These are phyloP conservation scores for Zeuzera pyrina DNA, from an alignment of 2,888 invertebrate species.

Conservation along the genomic window DNA sequence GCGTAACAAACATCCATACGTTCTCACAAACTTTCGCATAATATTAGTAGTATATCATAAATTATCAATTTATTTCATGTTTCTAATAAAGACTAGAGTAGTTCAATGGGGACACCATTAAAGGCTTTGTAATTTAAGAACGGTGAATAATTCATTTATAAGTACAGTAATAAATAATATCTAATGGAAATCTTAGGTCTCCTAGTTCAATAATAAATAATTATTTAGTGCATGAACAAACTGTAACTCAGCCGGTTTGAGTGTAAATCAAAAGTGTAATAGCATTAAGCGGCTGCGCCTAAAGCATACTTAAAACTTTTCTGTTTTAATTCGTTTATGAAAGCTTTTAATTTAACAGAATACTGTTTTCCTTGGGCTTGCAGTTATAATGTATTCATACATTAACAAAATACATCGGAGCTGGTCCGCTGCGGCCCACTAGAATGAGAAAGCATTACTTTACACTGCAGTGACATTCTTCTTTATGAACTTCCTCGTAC, in stretches of 20 bases:
- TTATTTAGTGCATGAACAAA: no score
- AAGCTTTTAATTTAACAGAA: constrained; percentile 57
- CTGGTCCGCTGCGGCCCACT: constrained; percentile 26
- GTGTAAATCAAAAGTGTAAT: constrained; percentile 63
- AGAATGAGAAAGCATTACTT: constrained; percentile 46
- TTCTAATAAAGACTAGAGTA: no score
- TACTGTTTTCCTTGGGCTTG: constrained; percentile 52
- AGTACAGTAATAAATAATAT: no score
- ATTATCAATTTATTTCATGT: no score
- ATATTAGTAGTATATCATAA: no score
- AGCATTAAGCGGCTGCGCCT: constrained; percentile 52
- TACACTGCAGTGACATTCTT: constrained; percentile 59
- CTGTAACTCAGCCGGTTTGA: constrained; percentile 37
- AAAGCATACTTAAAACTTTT: constrained; percentile 52
- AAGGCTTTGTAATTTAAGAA: no score
- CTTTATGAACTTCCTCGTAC: constrained; percentile 51
- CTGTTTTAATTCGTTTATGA: constrained; percentile 53
- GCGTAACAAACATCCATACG: no score
- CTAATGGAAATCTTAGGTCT: no score
- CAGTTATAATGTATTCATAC: constrained; percentile 51
- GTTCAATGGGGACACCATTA: no score
- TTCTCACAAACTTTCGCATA: no score
- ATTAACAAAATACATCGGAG: constrained; percentile 49
- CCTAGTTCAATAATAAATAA: no score
- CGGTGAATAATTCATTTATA: no score